These are phyloP conservation scores for Blastobasis lacticolella DNA, from an alignment of 2,888 invertebrate genomes.

Conservation along the genomic window DNA sequence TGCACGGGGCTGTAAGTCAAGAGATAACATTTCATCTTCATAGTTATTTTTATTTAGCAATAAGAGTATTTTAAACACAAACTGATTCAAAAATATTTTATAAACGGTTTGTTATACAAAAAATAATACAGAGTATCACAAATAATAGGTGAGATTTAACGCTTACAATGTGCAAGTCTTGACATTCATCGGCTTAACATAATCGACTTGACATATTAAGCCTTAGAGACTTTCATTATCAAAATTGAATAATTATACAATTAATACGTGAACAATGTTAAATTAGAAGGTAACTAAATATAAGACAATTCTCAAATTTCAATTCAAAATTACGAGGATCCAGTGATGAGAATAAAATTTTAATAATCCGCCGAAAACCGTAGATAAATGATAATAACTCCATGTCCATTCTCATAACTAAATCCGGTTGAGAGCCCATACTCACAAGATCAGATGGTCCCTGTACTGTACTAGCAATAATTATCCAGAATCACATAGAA, in stretches of 20 bases:
- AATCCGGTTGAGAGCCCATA: conserved; percentile 14
- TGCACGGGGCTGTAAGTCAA: no score
- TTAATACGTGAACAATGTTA: no score
- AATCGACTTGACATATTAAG: no score
- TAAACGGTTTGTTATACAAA: conserved; percentile 5
- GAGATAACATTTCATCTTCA: no score
- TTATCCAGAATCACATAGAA: conserved; percentile 20
- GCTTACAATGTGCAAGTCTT: no score
- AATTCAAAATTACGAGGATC: no score
- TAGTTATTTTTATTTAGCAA: not conserved
- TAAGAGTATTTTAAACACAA: conserved; percentile 4
- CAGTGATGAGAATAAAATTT: no score
- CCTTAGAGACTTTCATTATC: no score
- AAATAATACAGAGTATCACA: conserved; percentile 36
- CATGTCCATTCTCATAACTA: conserved; percentile 19
- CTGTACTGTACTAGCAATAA: conserved; percentile 17
- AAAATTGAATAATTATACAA: no score
- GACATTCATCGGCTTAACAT: no score
- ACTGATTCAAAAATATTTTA: conserved; percentile 9
- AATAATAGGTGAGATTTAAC: conserved; percentile 36
- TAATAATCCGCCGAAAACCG: not conserved
- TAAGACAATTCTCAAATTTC: no score
- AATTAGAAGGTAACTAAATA: no score
- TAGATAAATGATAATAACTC: not conserved
- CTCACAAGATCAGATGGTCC: conserved; percentile 35